phyloP scores from a whole-genome alignment of 2,113 vertebrate genomes.

The Neodontobutis hainanensis region DNA sequence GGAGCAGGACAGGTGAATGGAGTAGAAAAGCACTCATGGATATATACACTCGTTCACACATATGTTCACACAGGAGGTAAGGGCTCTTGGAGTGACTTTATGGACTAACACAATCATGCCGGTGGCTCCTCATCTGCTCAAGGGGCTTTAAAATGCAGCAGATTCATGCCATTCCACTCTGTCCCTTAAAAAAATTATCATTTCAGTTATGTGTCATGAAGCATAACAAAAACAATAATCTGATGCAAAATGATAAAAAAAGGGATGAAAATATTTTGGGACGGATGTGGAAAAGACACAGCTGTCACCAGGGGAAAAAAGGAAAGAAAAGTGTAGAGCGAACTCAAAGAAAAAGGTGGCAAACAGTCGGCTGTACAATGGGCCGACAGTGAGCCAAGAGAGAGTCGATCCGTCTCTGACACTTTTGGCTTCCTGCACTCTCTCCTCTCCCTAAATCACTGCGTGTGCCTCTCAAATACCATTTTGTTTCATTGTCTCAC shows the following conservation, averaged over 20 bases:
- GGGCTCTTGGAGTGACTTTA: constrained; percentile 72
- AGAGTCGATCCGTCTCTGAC: constrained; percentile 59
- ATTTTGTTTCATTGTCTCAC: constrained; percentile 51
- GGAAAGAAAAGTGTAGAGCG: constrained; percentile 50
- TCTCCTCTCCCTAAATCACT: constrained; percentile 32
- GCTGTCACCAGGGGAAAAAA: constrained; percentile 29
- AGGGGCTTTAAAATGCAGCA: constrained; percentile 63
- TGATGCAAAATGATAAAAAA: constrained; percentile 24
- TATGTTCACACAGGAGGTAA: constrained; percentile 57
- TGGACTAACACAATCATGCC: constrained; percentile 72
- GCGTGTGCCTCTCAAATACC: constrained; percentile 45
- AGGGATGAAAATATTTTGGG: constrained; percentile 38
- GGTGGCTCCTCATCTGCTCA: constrained; percentile 69
- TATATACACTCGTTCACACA: constrained; percentile 59
- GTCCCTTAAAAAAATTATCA: constrained; percentile 49
- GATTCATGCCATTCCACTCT: constrained; percentile 63
- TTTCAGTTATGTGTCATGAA: constrained; percentile 46
- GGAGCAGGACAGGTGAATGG: constrained; percentile 65
- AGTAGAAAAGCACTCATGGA: constrained; percentile 63
- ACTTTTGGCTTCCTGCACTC: constrained; percentile 60
- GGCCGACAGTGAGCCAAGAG: constrained; percentile 41
- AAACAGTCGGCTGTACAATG: constrained; percentile 57
- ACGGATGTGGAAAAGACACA: constrained; percentile 61
- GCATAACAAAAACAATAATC: constrained; percentile 43
- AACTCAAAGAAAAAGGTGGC: constrained; percentile 57